Percentiles rank a stretch among this genome's conserved stretches.
Conservation (phyloP, 2,797 vertebrate genomes). For the Otolemur crassicaudatus region DNA sequence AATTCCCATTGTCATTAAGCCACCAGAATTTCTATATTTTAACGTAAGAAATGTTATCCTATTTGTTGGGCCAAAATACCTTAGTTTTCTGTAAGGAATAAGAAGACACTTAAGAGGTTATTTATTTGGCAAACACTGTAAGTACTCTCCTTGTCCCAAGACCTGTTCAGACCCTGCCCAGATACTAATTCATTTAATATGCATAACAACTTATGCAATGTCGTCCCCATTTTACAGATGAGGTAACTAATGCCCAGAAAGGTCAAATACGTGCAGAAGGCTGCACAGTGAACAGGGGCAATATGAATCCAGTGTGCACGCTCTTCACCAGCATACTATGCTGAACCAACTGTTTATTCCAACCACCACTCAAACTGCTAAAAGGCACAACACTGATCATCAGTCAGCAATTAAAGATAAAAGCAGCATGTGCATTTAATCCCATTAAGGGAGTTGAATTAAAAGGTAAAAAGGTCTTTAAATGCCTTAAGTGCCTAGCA, state of each 20-base stretch:
- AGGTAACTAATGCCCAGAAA: neutral
- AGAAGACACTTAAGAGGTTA: neutral
- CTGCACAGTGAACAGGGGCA: neutral
- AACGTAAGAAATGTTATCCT: neutral
- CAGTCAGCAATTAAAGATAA: neutral
- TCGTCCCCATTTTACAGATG: neutral
- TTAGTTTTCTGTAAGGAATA: neutral
- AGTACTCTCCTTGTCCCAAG: neutral
- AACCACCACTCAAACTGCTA: neutral
- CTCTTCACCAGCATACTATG: neutral
- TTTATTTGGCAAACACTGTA: neutral
- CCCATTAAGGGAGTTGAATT: neutral
- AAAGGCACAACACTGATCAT: neutral
- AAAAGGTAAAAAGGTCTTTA: neutral
- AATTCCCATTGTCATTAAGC: neutral
- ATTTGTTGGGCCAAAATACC: conserved; percentile 20
- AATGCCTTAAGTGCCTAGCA: neutral
- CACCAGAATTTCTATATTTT: neutral
- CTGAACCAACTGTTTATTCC: neutral
- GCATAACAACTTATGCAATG: neutral
- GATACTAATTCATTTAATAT: neutral
- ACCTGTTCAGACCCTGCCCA: neutral
- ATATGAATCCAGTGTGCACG: neutral
- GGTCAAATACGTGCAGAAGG: neutral
- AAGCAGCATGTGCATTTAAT: neutral